These are phyloP conservation scores for Bombylius discolor DNA, from an alignment of 2,888 invertebrate genomes.

Conservation along the genomic window DNA sequence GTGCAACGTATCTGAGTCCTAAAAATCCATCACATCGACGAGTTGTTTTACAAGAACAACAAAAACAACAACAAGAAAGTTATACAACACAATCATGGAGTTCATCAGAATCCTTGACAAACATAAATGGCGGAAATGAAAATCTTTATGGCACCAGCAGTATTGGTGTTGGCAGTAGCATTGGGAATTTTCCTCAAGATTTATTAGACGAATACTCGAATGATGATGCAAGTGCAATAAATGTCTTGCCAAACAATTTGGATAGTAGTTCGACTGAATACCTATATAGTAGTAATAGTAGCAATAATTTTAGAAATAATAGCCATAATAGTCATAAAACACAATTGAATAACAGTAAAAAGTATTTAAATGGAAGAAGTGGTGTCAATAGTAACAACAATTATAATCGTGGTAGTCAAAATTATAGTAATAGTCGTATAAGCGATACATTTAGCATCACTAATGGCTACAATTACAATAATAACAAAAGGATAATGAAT, in stretches of 20 bases:
- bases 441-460: background rate
- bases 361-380: background rate
- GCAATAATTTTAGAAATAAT: no score
- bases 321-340: background rate
- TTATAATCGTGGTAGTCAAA: no score
- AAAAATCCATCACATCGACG: conserved; percentile 13
- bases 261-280: conserved; percentile 21
- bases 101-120: background rate
- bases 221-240: conserved; percentile 20
- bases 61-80: conserved; percentile 7
- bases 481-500: background rate
- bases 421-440: background rate
- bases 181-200: background rate
- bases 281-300: conserved; percentile 15
- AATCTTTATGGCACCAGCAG: conserved; percentile 7
- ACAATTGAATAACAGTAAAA: conserved; percentile 14
- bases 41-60: conserved; percentile 1
- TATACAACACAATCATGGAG: background rate
- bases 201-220: conserved; percentile 18
- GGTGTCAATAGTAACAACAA: background rate
- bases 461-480: background rate
- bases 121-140: conserved; percentile 5
- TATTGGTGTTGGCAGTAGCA: conserved; percentile 2
- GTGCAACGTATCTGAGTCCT: conserved; percentile 10
- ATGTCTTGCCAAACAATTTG: conserved; percentile 19